Evolutionary conservation across 92 coral and sea anemone genomes (phyloP).

Genomic region (Phenganax marumi): DNA sequence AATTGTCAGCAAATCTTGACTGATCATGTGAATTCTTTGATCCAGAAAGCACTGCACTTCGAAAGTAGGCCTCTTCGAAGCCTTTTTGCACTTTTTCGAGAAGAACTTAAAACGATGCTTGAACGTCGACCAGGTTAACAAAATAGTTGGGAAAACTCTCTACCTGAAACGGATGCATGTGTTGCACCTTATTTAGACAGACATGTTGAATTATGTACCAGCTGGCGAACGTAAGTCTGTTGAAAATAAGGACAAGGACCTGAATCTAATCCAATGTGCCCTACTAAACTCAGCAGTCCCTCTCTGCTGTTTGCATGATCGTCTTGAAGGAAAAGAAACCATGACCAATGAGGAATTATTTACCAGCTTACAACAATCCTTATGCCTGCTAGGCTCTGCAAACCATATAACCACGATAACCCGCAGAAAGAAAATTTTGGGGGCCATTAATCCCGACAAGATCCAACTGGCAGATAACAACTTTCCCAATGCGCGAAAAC

Average conservation of each 20-base stretch:
- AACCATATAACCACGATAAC: constrained; percentile 9
- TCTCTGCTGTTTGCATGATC: constrained; percentile 38
- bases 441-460: constrained; percentile 22
- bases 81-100: constrained; percentile 14
- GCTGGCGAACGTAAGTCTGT: neutral
- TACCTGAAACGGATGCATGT: constrained; percentile 25
- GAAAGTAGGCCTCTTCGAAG: constrained; percentile 27
- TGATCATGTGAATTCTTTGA: constrained; percentile 15
- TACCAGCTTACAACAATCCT: constrained; percentile 14
- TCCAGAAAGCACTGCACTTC: constrained; percentile 17
- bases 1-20: neutral
- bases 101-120: constrained; percentile 31
- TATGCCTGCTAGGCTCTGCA: constrained; percentile 37
- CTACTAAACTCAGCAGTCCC: constrained; percentile 21
- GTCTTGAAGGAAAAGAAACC: constrained; percentile 3
- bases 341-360: constrained; percentile 21
- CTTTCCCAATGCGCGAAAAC: constrained; percentile 43
- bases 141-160: constrained; percentile 21
- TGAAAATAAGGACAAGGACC: constrained; percentile 31
- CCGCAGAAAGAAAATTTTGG: constrained; percentile 33
- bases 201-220: neutral
- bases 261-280: constrained; percentile 28
- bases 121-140: constrained; percentile 13
- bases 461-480: constrained; percentile 42
- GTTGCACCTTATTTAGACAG: constrained; percentile 9